Evolutionary conservation across 1,140 invertebrate genomes (phyloP), one percentile per base, ranked within the genome.

Genomic region (Hyles euphorbiae): DNA sequence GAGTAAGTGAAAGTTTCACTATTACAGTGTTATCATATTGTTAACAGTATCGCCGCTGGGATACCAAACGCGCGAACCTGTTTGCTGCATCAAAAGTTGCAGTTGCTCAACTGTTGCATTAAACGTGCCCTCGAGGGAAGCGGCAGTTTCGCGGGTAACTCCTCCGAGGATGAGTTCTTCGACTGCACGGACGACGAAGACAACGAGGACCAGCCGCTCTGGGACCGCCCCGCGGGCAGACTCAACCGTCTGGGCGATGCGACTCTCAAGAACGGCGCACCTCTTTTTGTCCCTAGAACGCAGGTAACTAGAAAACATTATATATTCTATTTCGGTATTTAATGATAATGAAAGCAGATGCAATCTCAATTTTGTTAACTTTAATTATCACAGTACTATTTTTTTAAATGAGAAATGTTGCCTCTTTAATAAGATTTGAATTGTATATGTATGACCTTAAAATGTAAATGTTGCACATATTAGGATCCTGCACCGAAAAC

Each of bases 51-150:
- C 59, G 90, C 94, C 9, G 81, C 91, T 57, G 95, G 95, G 2
- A 91, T 93, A 65, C 97, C 97, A 1, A 95, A 98, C 83, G 92
- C 95, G 40, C 93, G 95, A 55, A 95, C 94, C 5, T 98, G 97
- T 83, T 90, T 99, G n/a, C 89, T 99, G 0, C 95, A 99, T 89
- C 98, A 99, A 88, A 99, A 99, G 78, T 90, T 99, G 12, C 93
- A 99, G 92, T 96, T 99, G 94, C 89, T 99, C 6, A 99, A 99
- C 81, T 97, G 96, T 80, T 99, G 98, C 83, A 98, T 99, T 64
- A 93, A 94, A 57, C 92, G 95, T 60, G 75, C 79, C 5, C 50
- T 67, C 10, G 75, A 77, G 8, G 70, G 71, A 34, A 69, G 57
- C 9, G 69, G 62, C 3, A 72, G 61, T 46, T 68, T 76, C 8